phyloP scores from a whole-genome alignment of 64 coral and sea anemone genomes.

The Pocillopora damicornis region DNA sequence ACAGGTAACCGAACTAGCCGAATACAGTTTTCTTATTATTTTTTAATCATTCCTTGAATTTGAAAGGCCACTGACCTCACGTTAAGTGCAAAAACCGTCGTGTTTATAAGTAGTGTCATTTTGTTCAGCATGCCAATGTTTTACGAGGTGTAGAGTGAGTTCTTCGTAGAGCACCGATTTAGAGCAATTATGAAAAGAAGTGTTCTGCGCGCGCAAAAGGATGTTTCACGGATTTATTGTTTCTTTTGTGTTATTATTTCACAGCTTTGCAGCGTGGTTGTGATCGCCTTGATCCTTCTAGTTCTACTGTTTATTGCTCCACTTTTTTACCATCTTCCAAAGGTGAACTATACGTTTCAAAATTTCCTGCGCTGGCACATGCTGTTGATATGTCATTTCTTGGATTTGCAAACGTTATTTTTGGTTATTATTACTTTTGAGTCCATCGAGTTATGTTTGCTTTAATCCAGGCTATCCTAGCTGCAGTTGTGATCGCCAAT shows the following conservation, averaged over 20 bases:
- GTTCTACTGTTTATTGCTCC: constrained; percentile 67
- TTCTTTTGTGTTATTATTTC: neutral
- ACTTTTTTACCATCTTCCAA: constrained; percentile 80
- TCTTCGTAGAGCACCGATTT: too few species aligned
- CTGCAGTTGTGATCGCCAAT: constrained; percentile 81
- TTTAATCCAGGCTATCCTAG: constrained; percentile 64
- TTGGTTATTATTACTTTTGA: neutral
- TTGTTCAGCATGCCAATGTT: too few species aligned
- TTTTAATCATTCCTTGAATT: neutral
- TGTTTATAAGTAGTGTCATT: too few species aligned
- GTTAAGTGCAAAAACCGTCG: neutral
- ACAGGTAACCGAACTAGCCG: constrained; percentile 39
- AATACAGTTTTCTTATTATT: too few species aligned
- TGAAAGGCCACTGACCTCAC: neutral
- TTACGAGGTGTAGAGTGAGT: too few species aligned
- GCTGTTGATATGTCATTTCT: too few species aligned
- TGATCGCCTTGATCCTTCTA: constrained; percentile 56
- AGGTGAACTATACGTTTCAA: constrained; percentile 28
- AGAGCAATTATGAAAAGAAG: too few species aligned
- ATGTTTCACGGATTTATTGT: neutral
- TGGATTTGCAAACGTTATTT: neutral
- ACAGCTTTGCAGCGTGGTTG: constrained; percentile 72
- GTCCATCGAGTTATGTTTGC: neutral
- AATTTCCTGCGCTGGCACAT: neutral
- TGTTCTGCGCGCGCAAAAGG: too few species aligned